Percentiles rank a stretch among this genome's conserved stretches.
phyloP scores from a whole-genome alignment of 2,113 vertebrate species.

The Bubalus kerabau region DNA sequence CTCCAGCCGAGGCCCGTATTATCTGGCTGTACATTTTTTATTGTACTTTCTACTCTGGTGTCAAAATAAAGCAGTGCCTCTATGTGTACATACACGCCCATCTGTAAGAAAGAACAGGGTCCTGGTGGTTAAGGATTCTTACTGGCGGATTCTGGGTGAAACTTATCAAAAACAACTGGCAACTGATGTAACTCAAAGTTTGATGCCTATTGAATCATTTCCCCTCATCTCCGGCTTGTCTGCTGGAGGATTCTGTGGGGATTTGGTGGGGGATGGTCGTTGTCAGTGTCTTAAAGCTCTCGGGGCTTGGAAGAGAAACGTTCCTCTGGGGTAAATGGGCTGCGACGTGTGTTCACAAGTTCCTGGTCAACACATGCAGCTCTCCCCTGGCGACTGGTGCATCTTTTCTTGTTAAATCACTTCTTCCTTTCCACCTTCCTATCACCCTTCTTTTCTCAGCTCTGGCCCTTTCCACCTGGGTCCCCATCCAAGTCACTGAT shows the following conservation, averaged over 20 bases:
- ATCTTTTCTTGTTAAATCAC: background rate
- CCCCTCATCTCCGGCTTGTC: slow-evolving; percentile 55
- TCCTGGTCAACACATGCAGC: background rate
- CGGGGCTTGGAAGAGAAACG: background rate
- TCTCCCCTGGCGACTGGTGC: background rate
- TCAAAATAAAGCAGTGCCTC: background rate
- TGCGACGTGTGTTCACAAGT: background rate
- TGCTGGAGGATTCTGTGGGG: slow-evolving; percentile 61
- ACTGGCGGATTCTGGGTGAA: background rate
- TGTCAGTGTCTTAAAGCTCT: background rate
- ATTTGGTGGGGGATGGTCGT: background rate
- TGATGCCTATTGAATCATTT: background rate
- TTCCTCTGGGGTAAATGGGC: background rate
- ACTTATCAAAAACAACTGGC: background rate
- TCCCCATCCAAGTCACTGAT: background rate
- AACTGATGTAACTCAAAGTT: background rate
- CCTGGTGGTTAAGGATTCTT: background rate
- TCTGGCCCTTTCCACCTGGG: background rate
- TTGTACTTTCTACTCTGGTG: background rate
- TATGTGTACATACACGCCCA: background rate
- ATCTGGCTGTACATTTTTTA: background rate
- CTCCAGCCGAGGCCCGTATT: background rate
- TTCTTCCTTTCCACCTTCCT: background rate
- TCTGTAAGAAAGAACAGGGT: background rate
- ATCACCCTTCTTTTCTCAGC: background rate